phyloP scores from a whole-genome alignment of 1,140 invertebrate genomes.

The Drosophila pachea region DNA sequence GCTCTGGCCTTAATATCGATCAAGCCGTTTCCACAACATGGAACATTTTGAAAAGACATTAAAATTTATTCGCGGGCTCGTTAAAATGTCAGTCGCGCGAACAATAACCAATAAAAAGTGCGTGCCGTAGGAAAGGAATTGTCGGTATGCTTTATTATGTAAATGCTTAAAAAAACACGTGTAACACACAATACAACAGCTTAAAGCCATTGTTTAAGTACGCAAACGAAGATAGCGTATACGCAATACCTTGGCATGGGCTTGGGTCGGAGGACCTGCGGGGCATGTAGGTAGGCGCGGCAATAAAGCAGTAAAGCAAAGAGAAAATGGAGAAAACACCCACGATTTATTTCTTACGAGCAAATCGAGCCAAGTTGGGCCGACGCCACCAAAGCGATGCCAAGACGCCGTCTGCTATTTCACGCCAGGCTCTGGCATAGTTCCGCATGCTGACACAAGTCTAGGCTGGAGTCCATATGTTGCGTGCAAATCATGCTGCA shows the following conservation, averaged over 20 bases:
- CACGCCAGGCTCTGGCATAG: slow-evolving; percentile 19
- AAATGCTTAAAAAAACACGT: slow-evolving; percentile 62
- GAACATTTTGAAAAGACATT: slow-evolving; percentile 74
- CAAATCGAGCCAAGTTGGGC: slow-evolving; percentile 40
- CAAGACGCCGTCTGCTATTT: slow-evolving; percentile 34
- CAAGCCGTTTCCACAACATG: slow-evolving; percentile 44
- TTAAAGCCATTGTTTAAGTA: slow-evolving; percentile 34
- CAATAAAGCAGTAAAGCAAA: slow-evolving; percentile 57
- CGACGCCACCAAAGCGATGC: slow-evolving; percentile 27
- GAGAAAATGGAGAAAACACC: slow-evolving; percentile 56
- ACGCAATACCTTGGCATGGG: slow-evolving; percentile 52
- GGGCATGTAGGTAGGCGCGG: slow-evolving; percentile 38
- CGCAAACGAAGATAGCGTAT: slow-evolving; percentile 40
- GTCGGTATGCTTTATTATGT: slow-evolving; percentile 51
- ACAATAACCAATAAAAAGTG: slow-evolving; percentile 68
- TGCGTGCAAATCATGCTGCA: slow-evolving; percentile 72
- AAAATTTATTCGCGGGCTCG: slow-evolving; percentile 72
- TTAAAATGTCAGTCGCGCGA: slow-evolving; percentile 60
- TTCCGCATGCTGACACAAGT: slow-evolving; percentile 31
- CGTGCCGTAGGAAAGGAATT: slow-evolving; percentile 44
- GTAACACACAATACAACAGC: slow-evolving; percentile 40
- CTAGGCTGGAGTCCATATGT: slow-evolving; percentile 57
- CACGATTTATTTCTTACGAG: slow-evolving; percentile 67
- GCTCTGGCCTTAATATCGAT: slow-evolving; percentile 46
- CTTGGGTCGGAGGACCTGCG: not conserved